Base-by-base conservation (phyloP, 2,113 vertebrate species). In the Hemibagrus wyckioides region DNA sequence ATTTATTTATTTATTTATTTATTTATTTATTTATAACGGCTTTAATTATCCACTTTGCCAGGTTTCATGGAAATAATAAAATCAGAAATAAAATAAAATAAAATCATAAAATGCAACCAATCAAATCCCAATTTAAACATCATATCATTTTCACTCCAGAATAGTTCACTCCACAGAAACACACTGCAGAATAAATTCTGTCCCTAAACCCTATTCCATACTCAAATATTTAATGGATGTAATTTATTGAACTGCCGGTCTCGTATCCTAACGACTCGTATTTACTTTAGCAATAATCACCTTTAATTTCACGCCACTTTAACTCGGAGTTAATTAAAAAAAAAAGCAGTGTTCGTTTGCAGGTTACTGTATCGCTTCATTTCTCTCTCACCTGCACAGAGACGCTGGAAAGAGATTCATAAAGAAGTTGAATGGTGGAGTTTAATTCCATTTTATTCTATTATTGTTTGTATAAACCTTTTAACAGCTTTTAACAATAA, bases 301-400 rank as follows among this genome's bases (percentile, higher is more conserved):
- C 94, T 95, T 94, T 94, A 95, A 95, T 95, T 95, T 96, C 94
- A 96, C 93, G 94, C 92, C 93, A 93, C 95, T 95, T 95, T 95
- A 94, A 95, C 94, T 94, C 92, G 86, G 92, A 94, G 93, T 95
- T 95, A 96, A 95, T 95, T 95, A 95, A 95, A n/a, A n/a, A n/a
- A n/a, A n/a, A n/a, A n/a, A 95, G 94, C 90, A 92, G 91, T 92
- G 91, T 94, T 94, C 91, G 94, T 95, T 95, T 93, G 48, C 50
- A 69, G 19, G 28, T 92, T 73, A 9, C 92, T 90, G 84, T 92
- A 93, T 92, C 92, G 87, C 80, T 52, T 54, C 36, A 33, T 48
- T 33, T 71, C 79, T 59, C 80, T 61, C 65, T 89, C 92, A 94
- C 93, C 92, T 93, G 92, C 92, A 91, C 88, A n/a, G 52, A 89